phyloP scores from a whole-genome alignment of 1,140 invertebrate species.

The Drosophila santomea region DNA sequence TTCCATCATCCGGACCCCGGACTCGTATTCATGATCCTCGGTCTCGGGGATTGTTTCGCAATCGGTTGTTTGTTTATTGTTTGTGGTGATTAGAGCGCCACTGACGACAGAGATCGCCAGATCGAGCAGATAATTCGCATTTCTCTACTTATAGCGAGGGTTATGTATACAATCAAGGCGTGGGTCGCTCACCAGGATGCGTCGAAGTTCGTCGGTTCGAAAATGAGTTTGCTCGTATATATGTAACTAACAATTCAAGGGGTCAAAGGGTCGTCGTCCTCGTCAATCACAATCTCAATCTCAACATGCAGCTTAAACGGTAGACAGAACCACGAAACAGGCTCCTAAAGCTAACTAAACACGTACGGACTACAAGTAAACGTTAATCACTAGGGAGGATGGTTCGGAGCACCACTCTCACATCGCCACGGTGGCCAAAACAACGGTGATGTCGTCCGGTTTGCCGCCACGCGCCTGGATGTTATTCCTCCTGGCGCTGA shows the following conservation, averaged over 20 bases:
- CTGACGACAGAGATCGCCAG: conserved; percentile 66
- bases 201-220: conserved; percentile 45
- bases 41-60: conserved; percentile 36
- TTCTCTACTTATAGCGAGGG: conserved; percentile 55
- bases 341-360: conserved; percentile 74
- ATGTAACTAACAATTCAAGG: conserved; percentile 68
- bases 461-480: conserved; percentile 97
- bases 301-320: conserved; percentile 75
- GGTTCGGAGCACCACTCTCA: conserved; percentile 84
- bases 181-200: conserved; percentile 70
- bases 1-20: conserved; percentile 5
- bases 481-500: conserved; percentile 95
- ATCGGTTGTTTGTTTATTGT: conserved; percentile 37
- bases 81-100: conserved; percentile 70
- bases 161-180: conserved; percentile 64
- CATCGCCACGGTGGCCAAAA: conserved; percentile 94
- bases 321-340: conserved; percentile 72
- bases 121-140: conserved; percentile 55
- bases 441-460: conserved; percentile 98
- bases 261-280: conserved; percentile 21
- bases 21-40: conserved; percentile 11
- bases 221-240: conserved; percentile 41
- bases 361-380: conserved; percentile 75
- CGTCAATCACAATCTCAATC: conserved; percentile 47
- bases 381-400: conserved; percentile 60